A percentile compares a stretch with the other conserved stretches of the same genome.
Evolutionary conservation across 2,888 invertebrate species (phyloP).

Genomic region (Peribatodes rhomboidaria): DNA sequence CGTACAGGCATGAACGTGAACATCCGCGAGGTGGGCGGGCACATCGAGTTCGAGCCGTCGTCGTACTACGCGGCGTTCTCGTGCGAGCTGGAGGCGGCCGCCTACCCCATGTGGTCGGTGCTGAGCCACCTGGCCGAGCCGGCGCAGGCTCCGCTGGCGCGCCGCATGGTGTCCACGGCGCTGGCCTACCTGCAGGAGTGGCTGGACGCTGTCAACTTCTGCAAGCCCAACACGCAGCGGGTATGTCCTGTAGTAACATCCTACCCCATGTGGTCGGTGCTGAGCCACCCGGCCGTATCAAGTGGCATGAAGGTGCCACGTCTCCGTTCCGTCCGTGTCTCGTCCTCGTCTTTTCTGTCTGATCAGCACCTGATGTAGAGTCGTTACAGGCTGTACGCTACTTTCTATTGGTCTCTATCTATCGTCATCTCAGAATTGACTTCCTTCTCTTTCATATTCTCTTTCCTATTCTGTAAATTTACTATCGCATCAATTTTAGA

Average conservation of each 20-base stretch:
- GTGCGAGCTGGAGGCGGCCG: slow-evolving; percentile 98
- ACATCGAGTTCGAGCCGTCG: slow-evolving; percentile 98
- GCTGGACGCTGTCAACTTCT: slow-evolving; percentile 94
- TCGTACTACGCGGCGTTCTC: slow-evolving; percentile 99
- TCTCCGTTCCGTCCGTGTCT: too few relatives aligned
- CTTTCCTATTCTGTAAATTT: too few relatives aligned
- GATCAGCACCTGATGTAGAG: neutral
- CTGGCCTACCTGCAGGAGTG: slow-evolving; percentile 93
- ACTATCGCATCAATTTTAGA: too few relatives aligned
- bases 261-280: too few relatives aligned
- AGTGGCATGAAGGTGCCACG: too few relatives aligned
- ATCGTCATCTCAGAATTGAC: neutral
- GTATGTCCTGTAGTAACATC: slow-evolving; percentile 67
- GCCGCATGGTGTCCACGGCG: slow-evolving; percentile 92
- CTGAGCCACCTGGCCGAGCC: slow-evolving; percentile 94
- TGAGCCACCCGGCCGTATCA: too few relatives aligned
- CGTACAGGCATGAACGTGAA: slow-evolving; percentile 97
- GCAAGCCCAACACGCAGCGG: slow-evolving; percentile 81
- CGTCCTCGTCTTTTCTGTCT: neutral
- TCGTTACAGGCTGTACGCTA: neutral
- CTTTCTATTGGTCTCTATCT: neutral
- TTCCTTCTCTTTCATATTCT: neutral
- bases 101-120: slow-evolving; percentile 99
- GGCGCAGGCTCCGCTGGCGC: slow-evolving; percentile 91
- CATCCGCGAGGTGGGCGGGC: slow-evolving; percentile 94